These are phyloP conservation scores for Mercenaria mercenaria DNA, from an alignment of 1,140 invertebrate genomes.

Conservation along the genomic window DNA sequence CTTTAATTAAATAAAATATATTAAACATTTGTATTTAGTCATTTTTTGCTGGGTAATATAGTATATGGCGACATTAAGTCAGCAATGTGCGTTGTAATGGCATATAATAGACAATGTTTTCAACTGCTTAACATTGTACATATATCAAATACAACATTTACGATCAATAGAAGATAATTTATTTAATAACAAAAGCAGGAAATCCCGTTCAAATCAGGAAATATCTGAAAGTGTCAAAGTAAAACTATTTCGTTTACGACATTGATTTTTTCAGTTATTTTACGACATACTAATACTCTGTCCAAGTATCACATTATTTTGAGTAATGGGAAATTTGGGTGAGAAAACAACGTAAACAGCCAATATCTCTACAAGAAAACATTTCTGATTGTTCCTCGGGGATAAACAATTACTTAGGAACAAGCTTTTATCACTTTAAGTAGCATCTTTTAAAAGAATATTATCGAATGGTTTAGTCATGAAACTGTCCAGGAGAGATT, in stretches of 20 bases:
- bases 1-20: too few relatives aligned
- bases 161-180: too few relatives aligned
- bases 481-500: background rate
- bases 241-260: background rate
- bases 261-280: background rate
- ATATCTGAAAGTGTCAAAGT: background rate
- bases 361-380: background rate
- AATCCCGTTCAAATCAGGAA: too few relatives aligned
- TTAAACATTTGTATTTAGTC: too few relatives aligned
- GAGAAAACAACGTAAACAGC: conserved; percentile 15
- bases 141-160: too few relatives aligned
- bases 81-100: too few relatives aligned
- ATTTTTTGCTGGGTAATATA: too few relatives aligned
- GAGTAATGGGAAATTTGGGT: conserved; percentile 5
- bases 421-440: conserved; percentile 13
- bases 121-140: too few relatives aligned
- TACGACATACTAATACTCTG: background rate
- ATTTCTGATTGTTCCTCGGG: background rate
- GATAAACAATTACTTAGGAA: conserved; percentile 4
- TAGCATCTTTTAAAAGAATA: background rate
- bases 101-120: too few relatives aligned
- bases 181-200: too few relatives aligned
- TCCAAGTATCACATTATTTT: background rate
- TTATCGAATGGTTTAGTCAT: background rate
- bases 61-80: too few relatives aligned